Evolutionary conservation across 1,140 invertebrate genomes (phyloP).

Genomic region (Apocrypta bakeri): DNA sequence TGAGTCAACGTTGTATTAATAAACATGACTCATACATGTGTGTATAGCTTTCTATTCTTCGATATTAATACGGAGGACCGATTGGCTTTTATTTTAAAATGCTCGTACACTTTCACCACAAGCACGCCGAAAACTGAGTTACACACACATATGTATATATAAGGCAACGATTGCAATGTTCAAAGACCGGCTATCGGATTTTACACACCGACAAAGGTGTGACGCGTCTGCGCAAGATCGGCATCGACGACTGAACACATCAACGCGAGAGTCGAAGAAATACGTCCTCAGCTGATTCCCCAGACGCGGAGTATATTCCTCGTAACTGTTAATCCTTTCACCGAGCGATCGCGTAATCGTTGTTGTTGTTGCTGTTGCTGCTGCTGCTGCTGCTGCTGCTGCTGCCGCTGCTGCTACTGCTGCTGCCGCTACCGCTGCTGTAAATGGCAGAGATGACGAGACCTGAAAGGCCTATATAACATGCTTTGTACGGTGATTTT

Average conservation of each 20-base stretch:
- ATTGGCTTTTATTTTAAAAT: too few species aligned
- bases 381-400: too few species aligned
- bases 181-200: not conserved
- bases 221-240: not conserved
- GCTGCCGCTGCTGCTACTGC: too few species aligned
- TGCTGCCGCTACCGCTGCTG: too few species aligned
- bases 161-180: too few species aligned
- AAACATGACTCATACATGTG: not conserved
- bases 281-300: not conserved
- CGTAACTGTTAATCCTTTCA: conserved; percentile 34
- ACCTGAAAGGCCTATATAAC: too few species aligned
- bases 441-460: conserved; percentile 25
- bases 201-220: not conserved
- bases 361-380: too few species aligned
- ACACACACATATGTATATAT: too few species aligned
- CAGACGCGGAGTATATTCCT: not conserved
- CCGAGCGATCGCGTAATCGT: conserved; percentile 34
- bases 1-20: not conserved
- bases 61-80: too few species aligned
- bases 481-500: not conserved
- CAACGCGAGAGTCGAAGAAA: not conserved
- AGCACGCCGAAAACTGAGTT: too few species aligned
- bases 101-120: too few species aligned
- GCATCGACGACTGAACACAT: conserved; percentile 1
- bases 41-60: not conserved